A percentile compares a stretch with the other conserved stretches of the same genome.
These are phyloP conservation scores for Patella pellucida DNA, from an alignment of 2,888 invertebrate species.

Conservation along the genomic window DNA sequence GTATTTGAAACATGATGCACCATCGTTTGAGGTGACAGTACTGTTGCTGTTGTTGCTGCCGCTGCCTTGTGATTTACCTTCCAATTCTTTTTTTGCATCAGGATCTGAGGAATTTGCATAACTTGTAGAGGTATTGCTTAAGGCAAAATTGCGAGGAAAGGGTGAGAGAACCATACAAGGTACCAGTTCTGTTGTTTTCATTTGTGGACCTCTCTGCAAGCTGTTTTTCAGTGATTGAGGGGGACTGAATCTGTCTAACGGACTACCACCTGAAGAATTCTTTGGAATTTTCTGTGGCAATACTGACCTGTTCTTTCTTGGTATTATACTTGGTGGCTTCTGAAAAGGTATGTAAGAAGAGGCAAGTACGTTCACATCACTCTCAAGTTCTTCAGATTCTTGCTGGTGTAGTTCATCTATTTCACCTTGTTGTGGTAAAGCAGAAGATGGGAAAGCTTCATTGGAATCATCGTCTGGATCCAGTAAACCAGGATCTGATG, in stretches of 20 bases:
- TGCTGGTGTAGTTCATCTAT: background rate
- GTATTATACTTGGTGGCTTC: conserved; percentile 5
- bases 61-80: no score
- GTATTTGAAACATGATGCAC: background rate
- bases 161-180: conserved; percentile 10
- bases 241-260: conserved; percentile 3
- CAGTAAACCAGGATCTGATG: background rate
- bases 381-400: background rate
- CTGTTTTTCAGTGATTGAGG: background rate
- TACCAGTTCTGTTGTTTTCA: conserved; percentile 12
- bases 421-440: background rate
- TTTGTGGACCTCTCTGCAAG: conserved; percentile 4
- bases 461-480: background rate
- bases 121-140: conserved; percentile 11
- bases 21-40: background rate
- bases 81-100: no score
- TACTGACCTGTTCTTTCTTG: background rate
- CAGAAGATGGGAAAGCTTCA: background rate
- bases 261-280: background rate
- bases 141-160: background rate
- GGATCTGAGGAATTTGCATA: conserved; percentile 7
- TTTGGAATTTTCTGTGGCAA: background rate
- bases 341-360: background rate
- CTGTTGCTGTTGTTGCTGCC: background rate
- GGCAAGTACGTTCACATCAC: background rate